Conservation (phyloP, 2,888 invertebrate species). For the Drosophila yooni region DNA sequence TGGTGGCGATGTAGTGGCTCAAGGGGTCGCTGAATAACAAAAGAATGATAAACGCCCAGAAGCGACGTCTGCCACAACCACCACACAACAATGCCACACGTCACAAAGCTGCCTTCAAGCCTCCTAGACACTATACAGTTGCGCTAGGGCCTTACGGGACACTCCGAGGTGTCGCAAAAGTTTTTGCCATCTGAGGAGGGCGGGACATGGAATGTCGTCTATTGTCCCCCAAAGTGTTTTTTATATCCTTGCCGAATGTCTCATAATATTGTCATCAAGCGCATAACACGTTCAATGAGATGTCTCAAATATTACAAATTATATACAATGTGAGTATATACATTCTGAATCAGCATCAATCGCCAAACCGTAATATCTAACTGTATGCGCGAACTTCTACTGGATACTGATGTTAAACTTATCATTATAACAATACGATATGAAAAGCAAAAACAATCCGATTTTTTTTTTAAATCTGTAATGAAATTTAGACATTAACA, state of each 20-base stretch:
- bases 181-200: constrained; percentile 39
- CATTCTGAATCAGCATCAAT: background rate
- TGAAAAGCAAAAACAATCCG: background rate
- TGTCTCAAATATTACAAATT: background rate
- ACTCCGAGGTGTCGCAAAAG: constrained; percentile 59
- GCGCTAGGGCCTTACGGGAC: constrained; percentile 25
- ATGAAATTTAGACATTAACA: background rate
- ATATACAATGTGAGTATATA: background rate
- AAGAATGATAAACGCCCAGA: constrained; percentile 70
- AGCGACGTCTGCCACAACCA: constrained; percentile 14
- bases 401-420: background rate
- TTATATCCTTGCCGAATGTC: constrained; percentile 14
- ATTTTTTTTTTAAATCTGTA: background rate
- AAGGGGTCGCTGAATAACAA: constrained; percentile 70
- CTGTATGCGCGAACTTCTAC: background rate
- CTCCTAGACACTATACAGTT: constrained; percentile 2
- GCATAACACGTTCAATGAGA: background rate
- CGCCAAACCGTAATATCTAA: background rate
- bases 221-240: constrained; percentile 81
- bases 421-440: background rate
- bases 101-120: constrained; percentile 3
- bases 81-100: background rate
- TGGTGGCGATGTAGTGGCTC: constrained; percentile 26
- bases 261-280: constrained; percentile 1
- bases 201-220: constrained; percentile 43